phyloP scores from a whole-genome alignment of 92 coral and sea anemone species.

The Epizoanthus fatuus region DNA sequence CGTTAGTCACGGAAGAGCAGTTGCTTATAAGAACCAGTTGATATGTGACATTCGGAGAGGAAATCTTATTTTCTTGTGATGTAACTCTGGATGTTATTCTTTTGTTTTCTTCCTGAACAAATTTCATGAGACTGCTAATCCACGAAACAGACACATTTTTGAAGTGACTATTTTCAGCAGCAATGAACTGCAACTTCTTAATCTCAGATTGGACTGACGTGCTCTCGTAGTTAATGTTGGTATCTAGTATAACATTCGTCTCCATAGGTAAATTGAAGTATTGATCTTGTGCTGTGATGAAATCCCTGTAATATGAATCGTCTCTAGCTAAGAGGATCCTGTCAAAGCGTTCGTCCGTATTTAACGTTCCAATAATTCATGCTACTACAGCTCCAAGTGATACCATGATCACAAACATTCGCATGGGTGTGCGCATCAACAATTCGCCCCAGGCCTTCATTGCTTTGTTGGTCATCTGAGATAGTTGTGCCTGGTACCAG shows the following conservation, averaged over 20 bases:
- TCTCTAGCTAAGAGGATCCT: constrained; percentile 64
- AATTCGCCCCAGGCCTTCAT: constrained; percentile 62
- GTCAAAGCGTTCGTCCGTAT: constrained; percentile 64
- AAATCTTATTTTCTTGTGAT: background rate
- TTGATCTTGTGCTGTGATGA: constrained; percentile 38
- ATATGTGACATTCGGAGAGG: background rate
- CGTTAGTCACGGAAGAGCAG: background rate
- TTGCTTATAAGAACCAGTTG: background rate
- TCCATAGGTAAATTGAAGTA: constrained; percentile 27
- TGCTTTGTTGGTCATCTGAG: constrained; percentile 37
- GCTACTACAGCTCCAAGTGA: constrained; percentile 59
- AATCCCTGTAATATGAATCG: constrained; percentile 41
- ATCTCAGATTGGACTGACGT: constrained; percentile 33
- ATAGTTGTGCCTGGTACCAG: constrained; percentile 40
- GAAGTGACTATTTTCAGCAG: constrained; percentile 42
- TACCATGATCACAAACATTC: constrained; percentile 41
- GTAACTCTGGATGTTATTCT: background rate
- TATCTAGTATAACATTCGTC: constrained; percentile 46
- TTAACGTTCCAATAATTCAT: constrained; percentile 62
- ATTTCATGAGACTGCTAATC: constrained; percentile 40
- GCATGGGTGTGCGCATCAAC: constrained; percentile 44
- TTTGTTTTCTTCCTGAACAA: constrained; percentile 15
- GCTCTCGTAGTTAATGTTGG: constrained; percentile 29
- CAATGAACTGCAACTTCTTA: constrained; percentile 36
- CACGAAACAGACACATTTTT: constrained; percentile 44